Evolutionary conservation across 2,113 vertebrate genomes (phyloP).

Genomic region (Origma solitaria): DNA sequence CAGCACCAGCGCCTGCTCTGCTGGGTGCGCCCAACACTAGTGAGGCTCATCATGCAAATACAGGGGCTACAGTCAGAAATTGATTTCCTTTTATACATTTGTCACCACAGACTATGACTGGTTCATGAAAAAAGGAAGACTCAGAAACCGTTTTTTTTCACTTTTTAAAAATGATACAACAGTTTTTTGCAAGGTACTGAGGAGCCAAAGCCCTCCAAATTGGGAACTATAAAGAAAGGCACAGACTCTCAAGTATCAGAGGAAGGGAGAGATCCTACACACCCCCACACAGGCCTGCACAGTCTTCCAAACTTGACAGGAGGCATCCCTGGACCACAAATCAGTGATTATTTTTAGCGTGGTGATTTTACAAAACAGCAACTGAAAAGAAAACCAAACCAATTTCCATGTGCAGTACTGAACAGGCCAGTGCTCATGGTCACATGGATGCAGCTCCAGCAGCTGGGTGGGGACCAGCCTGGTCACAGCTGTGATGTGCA

Average conservation of each 20-base stretch:
- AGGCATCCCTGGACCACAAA: background rate
- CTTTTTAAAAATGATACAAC: background rate
- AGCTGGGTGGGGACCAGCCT: background rate
- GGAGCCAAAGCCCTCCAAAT: background rate
- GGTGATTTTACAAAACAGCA: background rate
- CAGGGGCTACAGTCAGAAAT: background rate
- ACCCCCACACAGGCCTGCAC: accelerated
- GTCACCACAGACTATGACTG: background rate
- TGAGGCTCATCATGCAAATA: background rate
- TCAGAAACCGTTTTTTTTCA: background rate
- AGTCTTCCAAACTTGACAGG: background rate
- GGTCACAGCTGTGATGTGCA: accelerated
- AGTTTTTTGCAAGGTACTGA: background rate
- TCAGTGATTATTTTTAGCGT: background rate
- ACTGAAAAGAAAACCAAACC: background rate
- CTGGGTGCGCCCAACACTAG: background rate
- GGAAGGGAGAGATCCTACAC: background rate
- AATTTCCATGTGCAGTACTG: background rate
- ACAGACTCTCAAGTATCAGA: background rate
- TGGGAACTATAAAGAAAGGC: background rate
- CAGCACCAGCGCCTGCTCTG: background rate
- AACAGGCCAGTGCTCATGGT: background rate
- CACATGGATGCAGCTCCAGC: accelerated
- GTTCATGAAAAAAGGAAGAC: background rate
- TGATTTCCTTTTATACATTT: background rate